These are phyloP conservation scores for Lampris incognitus DNA, from an alignment of 2,113 vertebrate species.

Conservation along the genomic window DNA sequence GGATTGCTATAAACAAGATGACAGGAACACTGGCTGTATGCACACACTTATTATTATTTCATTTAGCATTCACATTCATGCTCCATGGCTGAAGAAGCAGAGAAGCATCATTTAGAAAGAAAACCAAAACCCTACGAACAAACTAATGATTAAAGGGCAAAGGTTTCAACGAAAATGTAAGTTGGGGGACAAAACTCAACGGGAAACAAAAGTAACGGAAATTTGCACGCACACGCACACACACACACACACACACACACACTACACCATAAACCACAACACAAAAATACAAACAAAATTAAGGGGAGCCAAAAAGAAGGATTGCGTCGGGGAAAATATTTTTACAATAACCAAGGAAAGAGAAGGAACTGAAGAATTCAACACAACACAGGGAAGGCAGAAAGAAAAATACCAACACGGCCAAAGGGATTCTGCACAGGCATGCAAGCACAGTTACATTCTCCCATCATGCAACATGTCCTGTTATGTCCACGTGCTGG, in stretches of 20 bases:
- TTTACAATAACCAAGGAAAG: conserved; percentile 60
- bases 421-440: conserved; percentile 76
- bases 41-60: conserved; percentile 64
- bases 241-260: conserved; percentile 67
- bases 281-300: conserved; percentile 68
- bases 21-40: conserved; percentile 83
- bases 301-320: conserved; percentile 72
- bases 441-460: conserved; percentile 98
- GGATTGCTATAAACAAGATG: conserved; percentile 67
- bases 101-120: conserved; percentile 65
- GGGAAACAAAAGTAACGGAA: conserved; percentile 64
- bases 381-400: conserved; percentile 75
- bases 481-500: conserved; percentile 87
- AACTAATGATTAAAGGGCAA: conserved; percentile 82
- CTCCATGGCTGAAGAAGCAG: conserved; percentile 75
- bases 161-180: conserved; percentile 67
- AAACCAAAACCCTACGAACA: conserved; percentile 64
- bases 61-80: conserved; percentile 73
- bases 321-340: conserved; percentile 69
- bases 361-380: conserved; percentile 68
- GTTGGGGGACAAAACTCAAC: conserved; percentile 71
- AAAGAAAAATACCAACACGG: conserved; percentile 67
- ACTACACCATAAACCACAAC: conserved; percentile 68
- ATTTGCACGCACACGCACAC: conserved; percentile 6
- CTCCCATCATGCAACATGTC: conserved; percentile 97